A percentile compares a stretch with the other conserved stretches of the same genome.
These are phyloP conservation scores for Oxyura jamaicensis DNA, from an alignment of 2,113 vertebrate species.

Conservation along the genomic window DNA sequence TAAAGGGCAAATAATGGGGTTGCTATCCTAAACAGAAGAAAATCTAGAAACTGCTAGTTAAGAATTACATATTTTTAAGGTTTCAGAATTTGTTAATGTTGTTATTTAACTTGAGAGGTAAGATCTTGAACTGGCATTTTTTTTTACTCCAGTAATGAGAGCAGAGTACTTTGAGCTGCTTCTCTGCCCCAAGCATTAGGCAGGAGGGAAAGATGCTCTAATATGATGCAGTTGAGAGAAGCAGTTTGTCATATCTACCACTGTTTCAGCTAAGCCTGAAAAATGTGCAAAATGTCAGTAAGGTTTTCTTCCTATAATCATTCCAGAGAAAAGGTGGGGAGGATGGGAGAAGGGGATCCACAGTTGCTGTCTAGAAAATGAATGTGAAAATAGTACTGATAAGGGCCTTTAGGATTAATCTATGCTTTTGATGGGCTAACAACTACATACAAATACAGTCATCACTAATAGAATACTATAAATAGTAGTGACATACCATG, in stretches of 20 bases:
- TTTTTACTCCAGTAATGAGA: neutral
- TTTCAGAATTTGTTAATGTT: neutral
- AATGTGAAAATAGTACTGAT: neutral
- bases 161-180: neutral
- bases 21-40: neutral
- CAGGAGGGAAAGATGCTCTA: neutral
- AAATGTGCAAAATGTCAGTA: neutral
- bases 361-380: neutral
- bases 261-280: neutral
- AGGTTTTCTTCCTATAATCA: neutral
- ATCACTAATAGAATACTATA: neutral
- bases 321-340: neutral
- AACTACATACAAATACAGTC: neutral
- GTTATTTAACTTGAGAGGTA: neutral
- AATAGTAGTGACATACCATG: neutral
- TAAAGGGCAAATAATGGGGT: neutral
- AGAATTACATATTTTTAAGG: neutral
- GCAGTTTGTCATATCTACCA: neutral
- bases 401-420: neutral
- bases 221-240: neutral
- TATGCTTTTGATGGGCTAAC: neutral
- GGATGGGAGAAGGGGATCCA: rapidly evolving
- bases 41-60: neutral
- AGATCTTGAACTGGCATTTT: neutral
- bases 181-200: neutral